These are phyloP conservation scores for Yponomeuta plumbellus DNA, from an alignment of 2,888 invertebrate genomes.

Conservation along the genomic window DNA sequence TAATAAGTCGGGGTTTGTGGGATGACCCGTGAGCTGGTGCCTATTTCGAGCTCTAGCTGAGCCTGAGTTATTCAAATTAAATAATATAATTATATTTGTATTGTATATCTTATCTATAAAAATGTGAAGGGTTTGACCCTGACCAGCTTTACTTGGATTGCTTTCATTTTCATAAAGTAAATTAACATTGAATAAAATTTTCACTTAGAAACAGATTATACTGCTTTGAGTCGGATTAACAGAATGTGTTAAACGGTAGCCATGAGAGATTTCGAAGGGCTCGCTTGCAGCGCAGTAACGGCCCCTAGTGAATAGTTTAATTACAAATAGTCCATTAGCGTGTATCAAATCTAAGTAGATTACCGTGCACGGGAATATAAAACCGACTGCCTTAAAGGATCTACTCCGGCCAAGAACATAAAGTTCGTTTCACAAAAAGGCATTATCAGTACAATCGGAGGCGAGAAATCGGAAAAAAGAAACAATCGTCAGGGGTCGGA, in stretches of 20 bases:
- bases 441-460: slow-evolving; percentile 57
- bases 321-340: background rate
- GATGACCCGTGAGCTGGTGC: no score
- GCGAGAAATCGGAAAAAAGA: slow-evolving; percentile 52
- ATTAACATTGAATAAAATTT: slow-evolving; percentile 67
- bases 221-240: slow-evolving; percentile 66
- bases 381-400: background rate
- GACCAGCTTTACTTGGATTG: slow-evolving; percentile 52
- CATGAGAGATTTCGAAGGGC: slow-evolving; percentile 44
- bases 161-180: slow-evolving; percentile 61
- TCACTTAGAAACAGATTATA: slow-evolving; percentile 60
- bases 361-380: background rate
- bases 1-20: no score
- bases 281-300: slow-evolving; percentile 44
- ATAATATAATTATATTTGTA: no score
- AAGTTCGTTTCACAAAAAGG: slow-evolving; percentile 59
- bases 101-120: slow-evolving; percentile 32
- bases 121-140: slow-evolving; percentile 40
- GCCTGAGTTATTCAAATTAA: no score
- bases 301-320: slow-evolving; percentile 58
- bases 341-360: background rate
- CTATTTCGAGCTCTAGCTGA: no score
- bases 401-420: slow-evolving; percentile 38
- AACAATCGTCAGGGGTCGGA: slow-evolving; percentile 56
- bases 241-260: slow-evolving; percentile 66